phyloP scores from a whole-genome alignment of 2,888 invertebrate genomes.

The Perizoma flavofasciatum region DNA sequence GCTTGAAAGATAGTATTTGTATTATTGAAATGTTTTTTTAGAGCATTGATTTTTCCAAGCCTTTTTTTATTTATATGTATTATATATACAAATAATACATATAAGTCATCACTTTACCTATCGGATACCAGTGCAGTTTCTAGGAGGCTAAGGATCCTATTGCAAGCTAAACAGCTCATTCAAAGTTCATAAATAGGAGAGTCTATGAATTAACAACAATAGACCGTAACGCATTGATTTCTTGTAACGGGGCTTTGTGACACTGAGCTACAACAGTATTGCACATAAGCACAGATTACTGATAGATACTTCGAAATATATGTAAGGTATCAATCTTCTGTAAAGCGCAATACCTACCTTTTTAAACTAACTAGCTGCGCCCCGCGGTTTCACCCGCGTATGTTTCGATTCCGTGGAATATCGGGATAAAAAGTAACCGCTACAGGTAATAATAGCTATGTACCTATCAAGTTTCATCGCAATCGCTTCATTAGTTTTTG shows the following conservation, averaged over 20 bases:
- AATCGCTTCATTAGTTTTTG: too few species aligned
- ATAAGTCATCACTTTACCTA: too few species aligned
- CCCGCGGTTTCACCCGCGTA: too few species aligned
- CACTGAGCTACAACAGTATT: slow-evolving; percentile 42
- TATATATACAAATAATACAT: too few species aligned
- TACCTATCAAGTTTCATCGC: too few species aligned
- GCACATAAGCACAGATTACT: background rate
- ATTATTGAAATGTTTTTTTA: slow-evolving; percentile 2
- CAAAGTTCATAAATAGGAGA: slow-evolving; percentile 58
- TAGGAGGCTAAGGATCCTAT: slow-evolving; percentile 57
- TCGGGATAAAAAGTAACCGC: too few species aligned
- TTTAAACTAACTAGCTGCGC: too few species aligned
- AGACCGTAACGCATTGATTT: slow-evolving; percentile 58
- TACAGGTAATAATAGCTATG: too few species aligned
- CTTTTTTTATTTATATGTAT: background rate
- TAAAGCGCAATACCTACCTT: background rate
- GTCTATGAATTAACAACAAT: slow-evolving; percentile 73
- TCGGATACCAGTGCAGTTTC: slow-evolving; percentile 44
- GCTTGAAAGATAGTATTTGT: slow-evolving; percentile 14
- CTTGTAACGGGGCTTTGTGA: slow-evolving; percentile 76
- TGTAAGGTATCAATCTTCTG: background rate
- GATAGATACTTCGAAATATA: background rate
- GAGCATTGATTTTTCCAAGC: slow-evolving; percentile 12
- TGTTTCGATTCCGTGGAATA: too few species aligned
- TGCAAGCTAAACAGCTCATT: slow-evolving; percentile 68